Evolutionary conservation across 2,888 invertebrate species (phyloP), one percentile per base, ranked within the genome.

Genomic region (Euzophera pinguis): DNA sequence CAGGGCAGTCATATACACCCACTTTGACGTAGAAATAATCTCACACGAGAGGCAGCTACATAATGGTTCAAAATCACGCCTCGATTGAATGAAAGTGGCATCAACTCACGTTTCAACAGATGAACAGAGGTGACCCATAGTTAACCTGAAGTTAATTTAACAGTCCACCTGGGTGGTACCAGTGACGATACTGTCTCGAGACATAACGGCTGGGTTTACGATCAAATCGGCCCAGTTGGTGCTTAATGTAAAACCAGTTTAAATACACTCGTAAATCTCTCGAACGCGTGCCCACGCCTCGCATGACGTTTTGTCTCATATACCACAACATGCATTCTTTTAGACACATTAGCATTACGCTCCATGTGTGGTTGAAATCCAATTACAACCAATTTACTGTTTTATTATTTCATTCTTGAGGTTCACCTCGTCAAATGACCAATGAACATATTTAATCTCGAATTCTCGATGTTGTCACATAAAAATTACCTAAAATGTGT

Each of bases 181-280:
- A 71, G 72, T 73, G 69, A 75, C 74, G 79, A 81, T 84, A 84
- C 83, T 86, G 85, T 85, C 85, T 83, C 70, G 77, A 69, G 73
- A 79, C 78, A 74, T 79, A 82, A 81, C 81, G 78, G 75, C 80
- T 77, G 78, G 76, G 78, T 85, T 86, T 85, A 87, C 84, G 84
- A 86, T 85, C 84, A 84, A 83, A 87, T 87, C 81, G 73, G 72
- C 73, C 75, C 78, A 78, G 82, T 81, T 83, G 79, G 78, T 82
- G 75, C 78, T 84, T 85, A 85, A 86, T 84, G 84, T 81, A 75
- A 79, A 86, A 86, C 84, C 86, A 82, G 86, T 86, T 87, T 85
- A 84, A 87, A 85, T 84, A 83, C 81, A 85, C 83, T 84, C 86
- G 84, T 87, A 87, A 85, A 86, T 87, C 84, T 83, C 69, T 63